A percentile compares a stretch with the other conserved stretches of the same genome.
phyloP scores from a whole-genome alignment of 2,888 invertebrate genomes.

The Macrosiphum euphorbiae region DNA sequence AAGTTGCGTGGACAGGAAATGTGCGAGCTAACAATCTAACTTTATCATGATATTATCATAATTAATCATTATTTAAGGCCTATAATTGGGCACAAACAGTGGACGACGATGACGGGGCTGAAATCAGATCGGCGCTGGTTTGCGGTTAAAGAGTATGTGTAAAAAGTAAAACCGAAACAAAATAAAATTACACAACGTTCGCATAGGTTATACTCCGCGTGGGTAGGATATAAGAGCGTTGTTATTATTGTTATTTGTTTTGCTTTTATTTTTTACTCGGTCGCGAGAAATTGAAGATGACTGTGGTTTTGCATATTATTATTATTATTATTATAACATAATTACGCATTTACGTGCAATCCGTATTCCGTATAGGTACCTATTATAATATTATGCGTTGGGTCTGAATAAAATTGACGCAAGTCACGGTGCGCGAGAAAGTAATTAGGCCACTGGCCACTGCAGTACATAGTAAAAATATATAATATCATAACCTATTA shows the following conservation, averaged over 20 bases:
- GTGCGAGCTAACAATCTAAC: not conserved
- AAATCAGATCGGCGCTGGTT: not conserved
- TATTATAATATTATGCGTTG: not conserved
- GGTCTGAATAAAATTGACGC: conserved; percentile 6
- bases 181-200: not conserved
- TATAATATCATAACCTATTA: not conserved
- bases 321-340: not conserved
- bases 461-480: not conserved
- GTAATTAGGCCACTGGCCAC: conserved; percentile 6
- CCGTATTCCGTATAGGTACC: not conserved
- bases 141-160: not conserved
- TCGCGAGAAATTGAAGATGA: not conserved
- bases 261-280: not conserved
- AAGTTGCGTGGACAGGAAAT: not conserved
- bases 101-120: not conserved
- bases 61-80: not conserved
- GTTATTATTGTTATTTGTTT: not conserved
- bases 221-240: not conserved
- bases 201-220: not conserved
- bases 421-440: conserved; percentile 5
- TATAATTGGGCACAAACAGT: not conserved
- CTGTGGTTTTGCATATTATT: not conserved
- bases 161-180: not conserved
- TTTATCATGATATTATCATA: not conserved
- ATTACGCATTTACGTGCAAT: not conserved